A percentile compares a stretch with the other conserved stretches of the same genome.
These are phyloP conservation scores for Recurvirostra avosetta DNA, from an alignment of 2,113 vertebrate species.

Conservation along the genomic window DNA sequence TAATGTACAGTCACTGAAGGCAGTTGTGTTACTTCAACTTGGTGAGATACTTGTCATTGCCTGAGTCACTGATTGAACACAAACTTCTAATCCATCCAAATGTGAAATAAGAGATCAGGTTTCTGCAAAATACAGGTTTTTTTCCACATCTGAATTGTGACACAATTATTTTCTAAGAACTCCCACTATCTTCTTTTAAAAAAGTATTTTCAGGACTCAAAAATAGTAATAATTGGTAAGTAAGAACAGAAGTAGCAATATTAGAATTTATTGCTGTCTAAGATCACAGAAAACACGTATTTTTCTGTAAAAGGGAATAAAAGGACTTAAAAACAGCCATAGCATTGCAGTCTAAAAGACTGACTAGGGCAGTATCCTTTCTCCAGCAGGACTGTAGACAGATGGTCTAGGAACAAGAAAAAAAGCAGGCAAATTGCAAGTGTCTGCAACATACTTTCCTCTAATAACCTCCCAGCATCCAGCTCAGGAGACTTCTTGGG, in stretches of 20 bases:
- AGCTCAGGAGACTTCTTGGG: neutral
- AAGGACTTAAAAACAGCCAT: neutral
- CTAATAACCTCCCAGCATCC: neutral
- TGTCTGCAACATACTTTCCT: neutral
- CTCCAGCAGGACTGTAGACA: neutral
- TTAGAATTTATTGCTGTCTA: neutral
- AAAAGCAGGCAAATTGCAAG: neutral
- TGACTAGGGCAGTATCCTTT: neutral
- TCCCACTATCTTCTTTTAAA: neutral
- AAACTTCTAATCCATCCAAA: neutral
- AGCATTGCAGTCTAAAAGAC: neutral
- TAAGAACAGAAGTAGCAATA: neutral
- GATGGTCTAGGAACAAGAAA: neutral
- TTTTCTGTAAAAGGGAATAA: neutral
- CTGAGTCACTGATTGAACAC: neutral
- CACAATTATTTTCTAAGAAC: neutral
- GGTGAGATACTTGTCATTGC: neutral
- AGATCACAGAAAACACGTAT: neutral
- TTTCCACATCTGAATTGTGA: neutral
- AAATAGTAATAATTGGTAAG: neutral
- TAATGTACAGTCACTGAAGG: neutral
- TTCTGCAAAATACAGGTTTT: neutral
- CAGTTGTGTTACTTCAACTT: neutral
- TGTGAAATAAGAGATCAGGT: neutral
- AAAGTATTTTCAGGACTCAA: neutral